Conservation (phyloP, 2,888 invertebrate species). For the Drosophila vallismaia region DNA sequence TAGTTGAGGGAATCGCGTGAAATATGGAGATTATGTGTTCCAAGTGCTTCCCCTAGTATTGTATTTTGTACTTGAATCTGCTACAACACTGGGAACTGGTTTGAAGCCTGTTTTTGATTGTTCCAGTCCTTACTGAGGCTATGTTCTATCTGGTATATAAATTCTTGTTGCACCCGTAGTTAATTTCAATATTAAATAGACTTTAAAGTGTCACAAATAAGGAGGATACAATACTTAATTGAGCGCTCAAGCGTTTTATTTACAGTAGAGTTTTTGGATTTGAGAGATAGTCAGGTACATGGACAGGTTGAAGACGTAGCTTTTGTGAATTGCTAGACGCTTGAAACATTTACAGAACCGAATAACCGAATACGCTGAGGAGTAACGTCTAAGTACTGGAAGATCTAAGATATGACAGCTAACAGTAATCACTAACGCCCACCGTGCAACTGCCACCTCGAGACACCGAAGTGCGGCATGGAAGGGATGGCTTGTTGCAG, state of each 20-base stretch:
- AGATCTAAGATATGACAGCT: conserved; percentile 72
- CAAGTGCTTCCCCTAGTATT: neutral
- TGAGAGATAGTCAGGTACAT: conserved; percentile 65
- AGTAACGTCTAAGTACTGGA: conserved; percentile 56
- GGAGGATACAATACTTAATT: conserved; percentile 2
- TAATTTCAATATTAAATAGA: conserved; percentile 7
- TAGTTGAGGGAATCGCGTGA: conserved; percentile 12
- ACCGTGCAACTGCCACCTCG: conserved; percentile 29
- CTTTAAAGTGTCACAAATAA: conserved; percentile 15
- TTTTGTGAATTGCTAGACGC: conserved; percentile 41
- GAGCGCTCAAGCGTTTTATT: conserved; percentile 19
- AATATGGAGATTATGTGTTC: conserved; percentile 6
- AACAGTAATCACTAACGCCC: conserved; percentile 44
- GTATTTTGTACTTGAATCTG: conserved; percentile 15
- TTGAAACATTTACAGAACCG: conserved; percentile 56
- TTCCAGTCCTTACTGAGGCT: conserved; percentile 47
- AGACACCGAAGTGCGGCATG: neutral
- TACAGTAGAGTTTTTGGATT: conserved; percentile 23
- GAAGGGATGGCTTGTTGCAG: conserved; percentile 10
- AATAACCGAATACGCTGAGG: conserved; percentile 34
- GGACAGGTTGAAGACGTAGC: conserved; percentile 72
- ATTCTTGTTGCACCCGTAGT: conserved; percentile 71
- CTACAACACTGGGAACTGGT: conserved; percentile 13
- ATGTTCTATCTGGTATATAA: conserved; percentile 45
- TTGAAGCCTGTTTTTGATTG: conserved; percentile 46